These are phyloP conservation scores for Glyphotaelius pellucidus DNA, from an alignment of 2,888 invertebrate species.

Conservation along the genomic window DNA sequence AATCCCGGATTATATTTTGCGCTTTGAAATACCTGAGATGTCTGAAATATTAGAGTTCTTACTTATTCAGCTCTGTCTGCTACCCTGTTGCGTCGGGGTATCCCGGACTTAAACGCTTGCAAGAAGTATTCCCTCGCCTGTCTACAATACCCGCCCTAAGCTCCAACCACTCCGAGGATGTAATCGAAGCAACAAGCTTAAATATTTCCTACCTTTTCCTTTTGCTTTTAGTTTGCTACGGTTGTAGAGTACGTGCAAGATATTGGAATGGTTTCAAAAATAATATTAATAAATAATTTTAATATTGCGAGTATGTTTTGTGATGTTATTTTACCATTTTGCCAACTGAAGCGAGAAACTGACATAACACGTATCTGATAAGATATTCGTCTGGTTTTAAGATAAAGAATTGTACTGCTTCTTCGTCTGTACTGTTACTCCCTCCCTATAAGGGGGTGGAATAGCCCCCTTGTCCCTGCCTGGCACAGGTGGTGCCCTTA, in stretches of 20 bases:
- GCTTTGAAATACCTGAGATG: background rate
- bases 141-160: background rate
- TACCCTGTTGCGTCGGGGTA: background rate
- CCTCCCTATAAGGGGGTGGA: too few relatives aligned
- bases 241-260: background rate
- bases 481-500: too few relatives aligned
- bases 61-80: background rate
- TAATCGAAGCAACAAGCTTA: background rate
- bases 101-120: background rate
- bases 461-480: too few relatives aligned
- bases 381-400: too few relatives aligned
- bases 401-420: too few relatives aligned
- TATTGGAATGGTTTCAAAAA: background rate
- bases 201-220: background rate
- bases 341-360: too few relatives aligned
- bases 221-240: background rate
- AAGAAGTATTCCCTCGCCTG: background rate
- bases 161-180: background rate
- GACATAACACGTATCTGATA: too few relatives aligned
- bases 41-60: background rate
- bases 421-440: too few relatives aligned
- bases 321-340: too few relatives aligned
- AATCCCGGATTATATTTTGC: too few relatives aligned
- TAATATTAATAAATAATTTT: too few relatives aligned
- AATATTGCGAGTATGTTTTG: too few relatives aligned